These are phyloP conservation scores for Diabrotica virgifera DNA, from an alignment of 1,140 invertebrate genomes.

Conservation along the genomic window DNA sequence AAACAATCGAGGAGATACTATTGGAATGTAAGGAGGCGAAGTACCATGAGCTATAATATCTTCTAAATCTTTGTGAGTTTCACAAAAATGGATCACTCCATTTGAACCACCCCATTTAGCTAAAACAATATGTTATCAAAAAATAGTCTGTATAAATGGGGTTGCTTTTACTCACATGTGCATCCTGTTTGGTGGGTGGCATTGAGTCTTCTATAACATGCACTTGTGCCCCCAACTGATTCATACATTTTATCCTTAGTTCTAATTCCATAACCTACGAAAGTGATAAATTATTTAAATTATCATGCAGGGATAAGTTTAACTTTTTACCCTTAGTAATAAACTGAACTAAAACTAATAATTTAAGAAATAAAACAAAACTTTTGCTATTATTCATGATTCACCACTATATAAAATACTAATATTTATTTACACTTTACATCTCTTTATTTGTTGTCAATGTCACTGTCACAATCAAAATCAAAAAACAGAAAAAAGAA, in stretches of 20 bases:
- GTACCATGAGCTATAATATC: conserved; percentile 70
- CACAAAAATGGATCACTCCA: conserved; percentile 77
- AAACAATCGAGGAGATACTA: conserved; percentile 64
- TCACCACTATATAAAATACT: background rate
- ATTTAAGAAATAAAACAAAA: background rate
- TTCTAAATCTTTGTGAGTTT: conserved; percentile 58
- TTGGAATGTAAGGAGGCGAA: conserved; percentile 67
- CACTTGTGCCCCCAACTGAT: conserved; percentile 64
- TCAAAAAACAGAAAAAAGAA: background rate
- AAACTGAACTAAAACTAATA: background rate
- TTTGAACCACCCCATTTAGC: conserved; percentile 70
- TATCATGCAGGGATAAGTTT: background rate
- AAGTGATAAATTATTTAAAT: conserved; percentile 7
- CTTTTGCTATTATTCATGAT: background rate
- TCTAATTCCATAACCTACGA: conserved; percentile 52
- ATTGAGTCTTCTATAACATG: conserved; percentile 86
- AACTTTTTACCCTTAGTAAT: background rate
- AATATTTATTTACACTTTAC: background rate
- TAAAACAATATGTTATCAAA: conserved; percentile 49
- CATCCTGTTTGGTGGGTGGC: conserved; percentile 91
- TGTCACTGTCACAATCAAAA: no score
- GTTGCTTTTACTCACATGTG: conserved; percentile 66
- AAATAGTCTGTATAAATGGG: conserved; percentile 19
- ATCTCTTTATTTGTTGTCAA: no score
- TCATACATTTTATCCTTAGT: conserved; percentile 80